These are phyloP conservation scores for Adela reaumurella DNA, from an alignment of 2,888 invertebrate species.

Conservation along the genomic window DNA sequence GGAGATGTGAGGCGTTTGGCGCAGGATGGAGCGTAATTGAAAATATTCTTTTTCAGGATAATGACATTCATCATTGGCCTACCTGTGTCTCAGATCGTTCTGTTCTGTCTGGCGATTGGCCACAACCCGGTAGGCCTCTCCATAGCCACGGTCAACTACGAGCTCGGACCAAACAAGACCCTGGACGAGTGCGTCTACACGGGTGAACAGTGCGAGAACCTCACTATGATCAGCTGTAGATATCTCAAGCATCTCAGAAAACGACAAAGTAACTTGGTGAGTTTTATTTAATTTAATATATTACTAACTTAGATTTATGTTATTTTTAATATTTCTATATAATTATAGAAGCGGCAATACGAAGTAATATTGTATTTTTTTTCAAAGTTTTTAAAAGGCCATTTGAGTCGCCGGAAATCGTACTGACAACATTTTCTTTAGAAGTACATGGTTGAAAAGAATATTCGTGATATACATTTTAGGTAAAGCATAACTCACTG, in stretches of 20 bases:
- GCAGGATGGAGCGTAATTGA: too few relatives aligned
- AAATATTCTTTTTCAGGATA: constrained; percentile 61
- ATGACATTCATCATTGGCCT: constrained; percentile 82
- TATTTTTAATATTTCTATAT: too few relatives aligned
- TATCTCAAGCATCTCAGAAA: constrained; percentile 68
- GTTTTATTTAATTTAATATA: constrained; percentile 21
- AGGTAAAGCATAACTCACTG: too few relatives aligned
- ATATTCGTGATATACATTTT: too few relatives aligned
- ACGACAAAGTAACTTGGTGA: constrained; percentile 64
- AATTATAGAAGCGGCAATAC: too few relatives aligned
- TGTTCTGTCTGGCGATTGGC: constrained; percentile 89
- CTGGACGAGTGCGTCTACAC: constrained; percentile 43
- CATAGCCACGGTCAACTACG: constrained; percentile 79
- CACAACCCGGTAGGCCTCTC: constrained; percentile 75
- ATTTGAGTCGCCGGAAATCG: too few relatives aligned
- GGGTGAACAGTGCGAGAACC: constrained; percentile 56
- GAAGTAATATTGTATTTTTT: too few relatives aligned
- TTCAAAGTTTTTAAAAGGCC: too few relatives aligned
- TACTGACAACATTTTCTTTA: too few relatives aligned
- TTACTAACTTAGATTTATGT: too few relatives aligned
- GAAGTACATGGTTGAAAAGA: too few relatives aligned
- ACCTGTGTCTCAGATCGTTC: constrained; percentile 79
- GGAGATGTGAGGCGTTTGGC: too few relatives aligned
- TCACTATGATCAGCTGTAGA: constrained; percentile 70
- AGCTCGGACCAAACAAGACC: constrained; percentile 53